Evolutionary conservation across 2,797 vertebrate species (phyloP).

Genomic region (Nyctibius grandis): DNA sequence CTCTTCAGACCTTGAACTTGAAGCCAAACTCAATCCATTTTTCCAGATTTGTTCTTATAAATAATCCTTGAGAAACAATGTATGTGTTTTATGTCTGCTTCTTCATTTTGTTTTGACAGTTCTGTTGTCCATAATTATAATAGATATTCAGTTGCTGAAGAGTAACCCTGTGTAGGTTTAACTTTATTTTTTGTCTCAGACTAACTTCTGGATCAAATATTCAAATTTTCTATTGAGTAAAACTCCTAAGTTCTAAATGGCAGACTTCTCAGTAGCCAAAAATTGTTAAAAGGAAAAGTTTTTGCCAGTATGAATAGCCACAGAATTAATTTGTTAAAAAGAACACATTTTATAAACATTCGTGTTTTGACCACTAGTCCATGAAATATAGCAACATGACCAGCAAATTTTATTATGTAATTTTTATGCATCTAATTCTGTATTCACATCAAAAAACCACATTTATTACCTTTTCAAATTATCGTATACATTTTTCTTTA

Average conservation of each 20-base stretch:
- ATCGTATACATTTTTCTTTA: constrained; percentile 31
- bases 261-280: neutral
- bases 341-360: neutral
- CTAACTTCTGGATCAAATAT: neutral
- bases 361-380: neutral
- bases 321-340: neutral
- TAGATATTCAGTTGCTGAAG: neutral
- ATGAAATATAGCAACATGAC: neutral
- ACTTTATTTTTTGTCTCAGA: neutral
- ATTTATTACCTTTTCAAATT: constrained; percentile 56
- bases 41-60: neutral
- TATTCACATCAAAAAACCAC: neutral
- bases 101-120: neutral
- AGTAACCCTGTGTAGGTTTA: neutral
- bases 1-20: neutral
- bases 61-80: neutral
- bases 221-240: neutral
- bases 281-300: neutral
- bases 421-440: constrained; percentile 12
- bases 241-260: neutral
- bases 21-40: neutral
- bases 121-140: neutral
- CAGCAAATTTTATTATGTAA: neutral
- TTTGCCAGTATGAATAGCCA: neutral
- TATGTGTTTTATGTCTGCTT: neutral